Evolutionary conservation across 1,140 invertebrate genomes (phyloP), one percentile per base, ranked within the genome.

Genomic region (Trissolcus basalis): DNA sequence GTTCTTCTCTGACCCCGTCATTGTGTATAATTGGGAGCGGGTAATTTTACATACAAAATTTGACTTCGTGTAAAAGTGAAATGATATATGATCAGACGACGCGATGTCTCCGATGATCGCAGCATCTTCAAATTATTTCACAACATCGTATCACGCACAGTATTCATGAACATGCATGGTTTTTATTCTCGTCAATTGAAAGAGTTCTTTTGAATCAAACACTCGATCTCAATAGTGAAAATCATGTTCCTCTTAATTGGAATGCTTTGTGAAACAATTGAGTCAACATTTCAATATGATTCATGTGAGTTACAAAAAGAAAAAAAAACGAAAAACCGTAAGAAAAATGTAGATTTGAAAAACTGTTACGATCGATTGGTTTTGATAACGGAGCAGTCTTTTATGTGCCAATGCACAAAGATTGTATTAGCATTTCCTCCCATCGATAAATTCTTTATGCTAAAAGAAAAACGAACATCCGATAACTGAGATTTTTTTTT

Each of bases 21-120:
- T 9, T 45, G 6, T 45, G 13, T 45, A 19, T 41, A 45, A 41
- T 48, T 14, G 6, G 6, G 15, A 44, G 11, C 14, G 4, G 54
- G 53, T 53, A 56, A 74, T 36, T 56, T 60, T 39, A 41, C n/a
- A 1, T 32, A 55, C 27, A 63, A 67, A 51, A 74, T 63, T 67
- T 44, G 6, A 61, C 71, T 74, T 65, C 63, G 71, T 74, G 63
- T 67, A 67, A 77, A 77, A 68, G 74, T 71, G 67, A 77, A 77
- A 71, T 68, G 6, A 35, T 32, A 15, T 39, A 6, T 27, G 19
- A 63, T 65, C 55, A 50, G 67, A 77, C 61, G 73, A 55, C 53
- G 54, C 61, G 49, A 55, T 44, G 15, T 36, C 35, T 12, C 49
- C 7, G 45, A 33, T 36, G 32, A 19, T 53, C 51, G n/a, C 15